phyloP scores from a whole-genome alignment of 2,797 vertebrate species.

The Characodon lateralis region DNA sequence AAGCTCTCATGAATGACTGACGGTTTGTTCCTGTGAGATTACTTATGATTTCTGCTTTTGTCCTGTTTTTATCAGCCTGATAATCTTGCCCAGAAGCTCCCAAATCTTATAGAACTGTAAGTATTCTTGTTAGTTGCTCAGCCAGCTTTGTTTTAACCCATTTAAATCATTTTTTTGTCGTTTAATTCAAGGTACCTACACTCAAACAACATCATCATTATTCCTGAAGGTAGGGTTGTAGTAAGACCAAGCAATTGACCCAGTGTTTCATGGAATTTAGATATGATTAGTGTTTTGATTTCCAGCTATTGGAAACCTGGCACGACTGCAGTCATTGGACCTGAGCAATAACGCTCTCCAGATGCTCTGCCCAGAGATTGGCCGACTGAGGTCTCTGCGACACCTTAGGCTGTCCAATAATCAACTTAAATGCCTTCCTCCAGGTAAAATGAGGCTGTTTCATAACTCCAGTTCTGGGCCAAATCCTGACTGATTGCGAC shows the following conservation, averaged over 20 bases:
- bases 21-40: neutral
- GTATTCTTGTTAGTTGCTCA: slow-evolving; percentile 63
- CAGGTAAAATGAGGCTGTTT: slow-evolving; percentile 78
- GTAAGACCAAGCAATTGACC: neutral
- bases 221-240: slow-evolving; percentile 90
- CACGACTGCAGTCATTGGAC: slow-evolving; percentile 93
- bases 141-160: neutral
- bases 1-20: neutral
- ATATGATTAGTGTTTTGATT: slow-evolving; percentile 24
- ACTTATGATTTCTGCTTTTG: slow-evolving; percentile 2
- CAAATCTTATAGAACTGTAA: slow-evolving; percentile 98
- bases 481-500: too few relatives aligned
- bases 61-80: slow-evolving; percentile 87
- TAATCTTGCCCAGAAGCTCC: slow-evolving; percentile 97
- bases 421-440: slow-evolving; percentile 90
- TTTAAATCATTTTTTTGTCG: slow-evolving; percentile 2
- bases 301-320: slow-evolving; percentile 91
- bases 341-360: slow-evolving; percentile 95
- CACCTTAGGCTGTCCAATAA: slow-evolving; percentile 94
- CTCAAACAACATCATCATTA: slow-evolving; percentile 95
- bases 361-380: slow-evolving; percentile 94
- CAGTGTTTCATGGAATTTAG: neutral
- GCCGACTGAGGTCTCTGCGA: slow-evolving; percentile 89
- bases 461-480: neutral
- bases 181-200: slow-evolving; percentile 88